Evolutionary conservation across 92 coral and sea anemone genomes (phyloP), one percentile per base, ranked within the genome.

Genomic region (Paramuricea clavata): DNA sequence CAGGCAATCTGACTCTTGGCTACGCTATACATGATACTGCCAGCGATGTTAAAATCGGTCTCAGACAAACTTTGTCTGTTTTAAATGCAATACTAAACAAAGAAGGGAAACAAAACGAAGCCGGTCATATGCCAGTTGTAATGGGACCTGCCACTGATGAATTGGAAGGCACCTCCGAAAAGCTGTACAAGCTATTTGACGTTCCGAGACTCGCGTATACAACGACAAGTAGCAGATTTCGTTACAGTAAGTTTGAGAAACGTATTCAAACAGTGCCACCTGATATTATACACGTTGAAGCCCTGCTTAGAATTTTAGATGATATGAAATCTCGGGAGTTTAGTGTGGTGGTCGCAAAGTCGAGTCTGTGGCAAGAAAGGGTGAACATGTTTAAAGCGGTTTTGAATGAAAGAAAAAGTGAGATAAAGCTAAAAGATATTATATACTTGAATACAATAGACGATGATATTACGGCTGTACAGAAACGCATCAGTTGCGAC

Each of bases 91-190:
- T 79, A 6, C 15, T 79, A 27, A 57, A 79, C 73, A 72, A 72
- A 39, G 54, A 72, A 72, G 21, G 23, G 21, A 54, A 50, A 50
- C 44, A 12, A n/a, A 27, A 74, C 60, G 31, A 43, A 44, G 68
- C 8, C 3, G 17, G 27, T 8, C 73, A 60, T 34, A 11, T 79
- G 4, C 84, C 84, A 25, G 84, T 79, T 7, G 50, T 79, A 17
- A 34, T 79, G 31, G 84, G 84, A 59, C 84, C 84, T 6, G 84
- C 84, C 7, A 25, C 30, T 13, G 84, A 79, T 28, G 35, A 60
- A 4, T 28, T 79, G 35, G 49, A 79, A 59, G 13, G 30, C 6
- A 21, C 19, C 12, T 59, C 84, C 6, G 9, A 12, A 34, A 35
- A 34, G 15, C 12, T 79, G 1, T 61, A 34, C 50, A 65, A 79